Conservation (phyloP, 2,797 vertebrate species). For the Decapterus maruadsi region DNA sequence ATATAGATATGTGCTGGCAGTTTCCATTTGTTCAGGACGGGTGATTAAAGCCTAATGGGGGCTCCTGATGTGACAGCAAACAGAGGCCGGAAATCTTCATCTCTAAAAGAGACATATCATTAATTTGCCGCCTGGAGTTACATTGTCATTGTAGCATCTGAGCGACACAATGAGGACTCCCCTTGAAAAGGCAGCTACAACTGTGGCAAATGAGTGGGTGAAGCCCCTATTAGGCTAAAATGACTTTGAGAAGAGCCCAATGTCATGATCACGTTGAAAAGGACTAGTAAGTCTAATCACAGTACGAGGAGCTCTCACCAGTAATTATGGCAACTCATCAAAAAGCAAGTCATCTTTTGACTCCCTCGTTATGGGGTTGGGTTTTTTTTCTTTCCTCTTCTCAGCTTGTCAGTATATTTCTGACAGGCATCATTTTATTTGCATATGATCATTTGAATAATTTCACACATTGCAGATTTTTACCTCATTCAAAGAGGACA, state of each 20-base stretch:
- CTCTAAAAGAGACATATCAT: slow-evolving; percentile 65
- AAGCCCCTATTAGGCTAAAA: slow-evolving; percentile 25
- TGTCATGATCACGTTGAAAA: slow-evolving; percentile 32
- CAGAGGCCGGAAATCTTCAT: slow-evolving; percentile 47
- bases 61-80: slow-evolving; percentile 56
- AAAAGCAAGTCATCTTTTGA: slow-evolving; percentile 10
- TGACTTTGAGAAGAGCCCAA: slow-evolving; percentile 56
- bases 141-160: slow-evolving; percentile 21
- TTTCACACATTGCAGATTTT: not conserved
- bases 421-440: slow-evolving; percentile 9
- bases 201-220: slow-evolving; percentile 26
- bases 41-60: slow-evolving; percentile 56
- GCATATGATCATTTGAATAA: slow-evolving; percentile 10
- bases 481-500: not conserved
- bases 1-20: slow-evolving; percentile 43
- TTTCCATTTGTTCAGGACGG: slow-evolving; percentile 14
- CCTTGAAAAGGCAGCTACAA: slow-evolving; percentile 24
- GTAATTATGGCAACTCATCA: slow-evolving; percentile 48
- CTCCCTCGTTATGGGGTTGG: not conserved
- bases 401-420: slow-evolving; percentile 5
- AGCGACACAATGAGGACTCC: slow-evolving; percentile 24
- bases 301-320: not conserved
- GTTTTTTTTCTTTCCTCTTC: not conserved
- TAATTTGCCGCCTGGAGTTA: slow-evolving; percentile 70
- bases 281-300: slow-evolving; percentile 22